Evolutionary conservation across 2,113 vertebrate species (phyloP), one percentile per base, ranked within the genome.

Genomic region (Orycteropus afer): DNA sequence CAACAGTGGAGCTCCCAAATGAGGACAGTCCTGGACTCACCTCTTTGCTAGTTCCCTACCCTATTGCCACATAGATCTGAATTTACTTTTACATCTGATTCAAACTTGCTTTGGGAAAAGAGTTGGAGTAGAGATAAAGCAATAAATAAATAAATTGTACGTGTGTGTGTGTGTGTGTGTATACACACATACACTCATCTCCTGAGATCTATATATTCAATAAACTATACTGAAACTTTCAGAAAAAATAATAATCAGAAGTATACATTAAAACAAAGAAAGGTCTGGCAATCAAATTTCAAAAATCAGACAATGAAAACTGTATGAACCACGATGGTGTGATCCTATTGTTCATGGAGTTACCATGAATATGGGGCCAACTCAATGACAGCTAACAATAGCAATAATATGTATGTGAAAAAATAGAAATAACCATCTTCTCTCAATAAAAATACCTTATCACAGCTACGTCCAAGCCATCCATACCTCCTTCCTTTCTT

Each of bases 181-280:
- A n/a, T n/a, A n/a, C n/a, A n/a, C n/a, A n/a, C n/a, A n/a, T 25
- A 86, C 2, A 7, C 9, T 45, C n/a, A 90, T 2, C 29, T 83
- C 13, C 45, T 34, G 86, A 49, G n/a, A 89, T 37, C 90, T 71
- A 88, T 45, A 84, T n/a, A n/a, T n/a, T n/a, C n/a, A n/a, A n/a
- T n/a, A 90, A 90, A 73, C 29, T 67, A 69, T 92, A 73, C 47
- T 49, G 34, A 86, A 82, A 92, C 42, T 49, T 40, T 47, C 17
- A 82, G 82, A 78, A 95, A n/a, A 25, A 93, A 83, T 78, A 78
- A 90, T 49, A 85, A 34, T 78, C 25, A 78, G 88, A 84, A 55
- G 27, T 59, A 71, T 47, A 59, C 53, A 89, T 53, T 55, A 83
- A 84, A 15, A 53, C 2, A 15, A 53, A 53, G 51, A 53, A 53